Evolutionary conservation across 2,113 vertebrate genomes (phyloP).

Genomic region (Oreochromis niloticus): DNA sequence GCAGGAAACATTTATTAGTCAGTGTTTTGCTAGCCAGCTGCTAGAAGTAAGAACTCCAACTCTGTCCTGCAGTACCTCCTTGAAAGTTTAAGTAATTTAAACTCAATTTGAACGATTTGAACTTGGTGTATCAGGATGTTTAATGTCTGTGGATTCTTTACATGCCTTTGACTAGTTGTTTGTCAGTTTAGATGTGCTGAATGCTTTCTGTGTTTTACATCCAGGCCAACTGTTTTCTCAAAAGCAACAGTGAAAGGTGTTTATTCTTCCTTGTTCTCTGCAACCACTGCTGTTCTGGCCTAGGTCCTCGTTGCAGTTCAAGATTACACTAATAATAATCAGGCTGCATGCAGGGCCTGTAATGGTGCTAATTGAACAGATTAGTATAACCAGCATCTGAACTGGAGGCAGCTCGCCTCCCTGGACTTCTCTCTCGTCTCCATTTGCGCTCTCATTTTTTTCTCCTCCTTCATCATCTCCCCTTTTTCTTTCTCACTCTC

Average conservation of each 20-base stretch:
- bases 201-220: neutral
- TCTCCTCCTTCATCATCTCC: conserved; percentile 57
- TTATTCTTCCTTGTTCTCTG: neutral
- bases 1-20: conserved; percentile 90
- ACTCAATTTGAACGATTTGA: neutral
- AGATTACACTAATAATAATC: conserved; percentile 96
- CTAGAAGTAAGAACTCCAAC: conserved; percentile 45
- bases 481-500: conserved; percentile 83
- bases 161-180: neutral
- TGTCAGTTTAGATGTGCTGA: neutral
- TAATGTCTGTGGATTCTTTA: neutral
- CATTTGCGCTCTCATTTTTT: conserved; percentile 53
- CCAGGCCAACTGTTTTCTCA: neutral
- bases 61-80: neutral
- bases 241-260: neutral
- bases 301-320: conserved; percentile 75
- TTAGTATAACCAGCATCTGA: conserved; percentile 82
- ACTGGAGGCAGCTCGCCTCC: conserved; percentile 38
- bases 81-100: neutral
- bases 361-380: conserved; percentile 99
- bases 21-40: conserved; percentile 71
- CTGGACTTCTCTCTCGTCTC: conserved; percentile 26
- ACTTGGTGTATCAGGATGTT: neutral
- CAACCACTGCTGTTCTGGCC: neutral
- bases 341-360: conserved; percentile 92